phyloP scores from a whole-genome alignment of 1,140 invertebrate genomes.

The Euschistus heros region DNA sequence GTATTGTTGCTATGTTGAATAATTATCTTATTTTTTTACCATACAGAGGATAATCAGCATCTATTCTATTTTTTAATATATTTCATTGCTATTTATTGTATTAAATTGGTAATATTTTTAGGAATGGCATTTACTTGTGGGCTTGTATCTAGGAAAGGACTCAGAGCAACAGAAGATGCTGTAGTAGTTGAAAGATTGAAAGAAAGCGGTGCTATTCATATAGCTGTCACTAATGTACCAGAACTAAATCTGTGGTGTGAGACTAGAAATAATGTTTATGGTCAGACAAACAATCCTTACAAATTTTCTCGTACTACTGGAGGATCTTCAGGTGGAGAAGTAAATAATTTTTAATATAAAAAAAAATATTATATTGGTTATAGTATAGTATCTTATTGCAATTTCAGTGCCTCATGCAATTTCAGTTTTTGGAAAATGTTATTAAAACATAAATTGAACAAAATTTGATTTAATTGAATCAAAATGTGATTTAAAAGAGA shows the following conservation, averaged over 20 bases:
- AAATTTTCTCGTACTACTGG: constrained; percentile 68
- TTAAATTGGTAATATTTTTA: constrained; percentile 20
- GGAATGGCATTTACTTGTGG: constrained; percentile 59
- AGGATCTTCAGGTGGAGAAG: constrained; percentile 75
- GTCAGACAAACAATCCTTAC: constrained; percentile 88
- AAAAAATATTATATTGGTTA: background rate
- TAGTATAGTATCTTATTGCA: no score
- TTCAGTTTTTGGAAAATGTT: no score
- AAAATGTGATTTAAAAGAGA: no score
- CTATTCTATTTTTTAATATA: no score
- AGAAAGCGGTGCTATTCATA: constrained; percentile 72
- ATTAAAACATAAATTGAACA: no score
- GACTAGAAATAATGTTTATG: constrained; percentile 80
- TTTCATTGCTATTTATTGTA: no score
- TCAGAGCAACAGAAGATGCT: constrained; percentile 57
- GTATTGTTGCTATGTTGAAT: no score
- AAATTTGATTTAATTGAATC: no score
- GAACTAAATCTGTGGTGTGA: constrained; percentile 82
- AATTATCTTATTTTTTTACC: no score
- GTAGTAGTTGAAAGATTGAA: constrained; percentile 61
- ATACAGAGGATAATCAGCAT: no score
- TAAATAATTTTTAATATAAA: constrained; percentile 14
- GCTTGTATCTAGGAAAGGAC: constrained; percentile 41
- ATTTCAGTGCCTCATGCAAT: no score
- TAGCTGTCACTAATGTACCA: constrained; percentile 87